Evolutionary conservation across 1,140 invertebrate genomes (phyloP).

Genomic region (Cyrtorhinus lividipennis): DNA sequence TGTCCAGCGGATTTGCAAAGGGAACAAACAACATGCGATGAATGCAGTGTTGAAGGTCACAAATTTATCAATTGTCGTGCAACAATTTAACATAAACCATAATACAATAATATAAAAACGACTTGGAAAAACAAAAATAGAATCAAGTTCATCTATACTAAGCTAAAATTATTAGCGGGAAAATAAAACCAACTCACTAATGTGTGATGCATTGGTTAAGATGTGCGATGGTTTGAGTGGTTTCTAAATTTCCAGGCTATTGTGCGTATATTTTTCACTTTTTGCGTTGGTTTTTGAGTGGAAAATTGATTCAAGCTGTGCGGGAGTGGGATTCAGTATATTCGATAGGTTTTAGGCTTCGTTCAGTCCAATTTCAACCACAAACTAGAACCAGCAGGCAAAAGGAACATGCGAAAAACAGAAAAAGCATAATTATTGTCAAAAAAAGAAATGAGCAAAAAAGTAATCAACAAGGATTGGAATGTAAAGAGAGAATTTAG

Average conservation of each 20-base stretch:
- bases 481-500: too few species aligned
- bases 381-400: constrained; percentile 1
- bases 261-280: not conserved
- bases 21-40: too few species aligned
- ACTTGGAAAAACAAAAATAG: too few species aligned
- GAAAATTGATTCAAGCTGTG: not conserved
- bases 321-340: not conserved
- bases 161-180: too few species aligned
- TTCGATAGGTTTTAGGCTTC: constrained; percentile 3
- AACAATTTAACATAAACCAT: too few species aligned
- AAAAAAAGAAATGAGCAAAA: not conserved
- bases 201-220: not conserved
- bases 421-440: not conserved
- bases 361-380: constrained; percentile 2
- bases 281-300: not conserved
- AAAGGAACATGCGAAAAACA: not conserved
- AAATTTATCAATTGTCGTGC: too few species aligned
- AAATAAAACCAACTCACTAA: not conserved
- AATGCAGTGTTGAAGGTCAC: too few species aligned
- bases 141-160: too few species aligned
- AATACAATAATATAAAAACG: too few species aligned
- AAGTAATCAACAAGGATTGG: constrained; percentile 26
- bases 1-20: too few species aligned
- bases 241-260: not conserved
- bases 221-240: not conserved